Conservation (phyloP, 2,888 invertebrate species). For the Sinhomidia bicolor region DNA sequence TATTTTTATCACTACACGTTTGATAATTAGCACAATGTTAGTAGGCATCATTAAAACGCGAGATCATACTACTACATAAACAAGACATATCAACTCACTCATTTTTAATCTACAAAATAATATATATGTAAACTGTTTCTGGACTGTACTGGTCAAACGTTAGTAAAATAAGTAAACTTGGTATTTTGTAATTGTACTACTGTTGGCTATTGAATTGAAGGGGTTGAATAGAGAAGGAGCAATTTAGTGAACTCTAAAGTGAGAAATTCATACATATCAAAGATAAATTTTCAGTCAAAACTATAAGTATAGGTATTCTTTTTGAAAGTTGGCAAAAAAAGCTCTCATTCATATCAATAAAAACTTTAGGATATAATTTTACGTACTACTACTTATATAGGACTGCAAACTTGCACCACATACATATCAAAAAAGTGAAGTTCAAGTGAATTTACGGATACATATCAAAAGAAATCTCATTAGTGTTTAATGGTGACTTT, state of each 20-base stretch:
- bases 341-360: conserved; percentile 4
- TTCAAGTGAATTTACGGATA: conserved; percentile 33
- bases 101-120: no score
- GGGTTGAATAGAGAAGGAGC: neutral
- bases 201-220: neutral
- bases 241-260: conserved; percentile 52
- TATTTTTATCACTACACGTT: no score
- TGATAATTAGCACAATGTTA: neutral
- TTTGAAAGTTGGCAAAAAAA: neutral
- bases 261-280: conserved; percentile 58
- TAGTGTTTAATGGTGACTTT: conserved; percentile 38
- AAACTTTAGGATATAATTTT: neutral
- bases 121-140: no score
- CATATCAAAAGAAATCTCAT: conserved; percentile 64
- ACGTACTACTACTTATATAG: no score
- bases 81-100: conserved; percentile 49
- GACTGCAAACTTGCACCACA: conserved; percentile 46
- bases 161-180: neutral
- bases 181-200: neutral
- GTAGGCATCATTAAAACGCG: neutral
- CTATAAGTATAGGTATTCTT: neutral
- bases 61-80: no score
- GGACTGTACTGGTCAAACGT: neutral
- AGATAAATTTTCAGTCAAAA: neutral
- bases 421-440: conserved; percentile 62